A percentile compares a stretch with the other conserved stretches of the same genome.
phyloP scores from a whole-genome alignment of 2,888 invertebrate genomes.

The Caenorhabditis wallacei region DNA sequence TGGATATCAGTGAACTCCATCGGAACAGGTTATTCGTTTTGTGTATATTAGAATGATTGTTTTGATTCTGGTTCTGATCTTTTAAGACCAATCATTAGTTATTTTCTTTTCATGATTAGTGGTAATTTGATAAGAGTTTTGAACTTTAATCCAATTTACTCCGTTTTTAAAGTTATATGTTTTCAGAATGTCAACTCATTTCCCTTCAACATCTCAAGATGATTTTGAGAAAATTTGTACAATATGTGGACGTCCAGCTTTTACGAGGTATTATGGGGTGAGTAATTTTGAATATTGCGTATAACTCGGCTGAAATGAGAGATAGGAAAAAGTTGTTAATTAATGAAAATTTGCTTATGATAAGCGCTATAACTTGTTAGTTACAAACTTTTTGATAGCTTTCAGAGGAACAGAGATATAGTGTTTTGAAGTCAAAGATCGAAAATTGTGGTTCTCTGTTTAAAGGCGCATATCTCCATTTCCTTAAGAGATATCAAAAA shows the following conservation, averaged over 20 bases:
- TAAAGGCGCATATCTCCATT: no score
- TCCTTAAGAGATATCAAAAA: no score
- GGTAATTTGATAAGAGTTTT: background rate
- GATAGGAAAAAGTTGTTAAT: background rate
- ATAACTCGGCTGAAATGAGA: no score
- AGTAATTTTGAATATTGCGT: no score
- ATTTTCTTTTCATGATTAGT: background rate
- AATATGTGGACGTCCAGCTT: conserved; percentile 10
- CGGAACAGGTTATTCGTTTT: conserved; percentile 6
- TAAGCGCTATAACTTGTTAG: no score
- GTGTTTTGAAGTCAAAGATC: no score
- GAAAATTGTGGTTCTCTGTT: no score
- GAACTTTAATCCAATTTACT: background rate
- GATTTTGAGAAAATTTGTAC: conserved; percentile 23
- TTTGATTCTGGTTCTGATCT: background rate
- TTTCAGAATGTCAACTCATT: background rate
- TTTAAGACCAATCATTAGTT: background rate
- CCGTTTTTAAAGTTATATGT: background rate
- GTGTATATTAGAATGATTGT: background rate
- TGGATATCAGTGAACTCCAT: conserved; percentile 4
- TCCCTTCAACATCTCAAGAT: background rate
- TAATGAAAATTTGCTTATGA: background rate
- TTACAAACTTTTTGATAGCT: no score
- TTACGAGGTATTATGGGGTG: conserved; percentile 16
- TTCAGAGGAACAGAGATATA: no score